Evolutionary conservation across 2,113 vertebrate genomes (phyloP), one percentile per base, ranked within the genome.

Genomic region (Pachypanchax playfairii): DNA sequence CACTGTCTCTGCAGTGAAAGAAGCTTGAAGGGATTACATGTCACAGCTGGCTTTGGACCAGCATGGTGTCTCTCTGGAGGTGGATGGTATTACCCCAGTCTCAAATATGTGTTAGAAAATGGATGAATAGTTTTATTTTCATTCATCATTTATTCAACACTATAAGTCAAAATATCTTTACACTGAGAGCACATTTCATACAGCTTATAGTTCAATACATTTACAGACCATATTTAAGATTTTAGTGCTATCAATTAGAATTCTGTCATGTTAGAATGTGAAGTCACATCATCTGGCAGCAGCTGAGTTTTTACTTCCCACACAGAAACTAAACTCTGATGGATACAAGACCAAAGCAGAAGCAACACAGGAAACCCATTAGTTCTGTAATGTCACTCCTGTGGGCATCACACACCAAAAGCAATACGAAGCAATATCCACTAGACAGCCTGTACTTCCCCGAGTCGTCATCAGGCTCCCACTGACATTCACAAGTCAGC

Each of bases 401-500:
- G 49, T 53, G 47, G 61, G 42, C 35, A n/a, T 57, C 10, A 39
- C 42, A 65, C 69, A 76, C 75, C 85, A 74, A 65, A 70, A 79
- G 81, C 65, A 85, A 77, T 82, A 85, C 82, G 65, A 80, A 59
- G 63, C 63, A 5, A 58, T 57, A 74, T 74, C 62, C 70, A 52
- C 29, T 14, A 75, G 65, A 73, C 65, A 62, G 73, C 36, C 43
- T 63, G 33, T 53, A 61, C 56, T 73, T 80, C 70, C 55, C 58
- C 6, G 12, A 79, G 69, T 80, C 63, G 65, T 66, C 70, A 72
- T 65, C 64, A 31, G 31, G 63, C 73, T 74, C 64, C 48, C 66
- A 53, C 73, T 87, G 84, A 84, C 82, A 79, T 80, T 77, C 80
- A 82, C 77, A 73, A 75, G 65, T 77, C 65, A 47, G 60, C 46